A percentile compares a stretch with the other conserved stretches of the same genome.
phyloP scores from a whole-genome alignment of 2,797 vertebrate species.

The Astyanax mexicanus region DNA sequence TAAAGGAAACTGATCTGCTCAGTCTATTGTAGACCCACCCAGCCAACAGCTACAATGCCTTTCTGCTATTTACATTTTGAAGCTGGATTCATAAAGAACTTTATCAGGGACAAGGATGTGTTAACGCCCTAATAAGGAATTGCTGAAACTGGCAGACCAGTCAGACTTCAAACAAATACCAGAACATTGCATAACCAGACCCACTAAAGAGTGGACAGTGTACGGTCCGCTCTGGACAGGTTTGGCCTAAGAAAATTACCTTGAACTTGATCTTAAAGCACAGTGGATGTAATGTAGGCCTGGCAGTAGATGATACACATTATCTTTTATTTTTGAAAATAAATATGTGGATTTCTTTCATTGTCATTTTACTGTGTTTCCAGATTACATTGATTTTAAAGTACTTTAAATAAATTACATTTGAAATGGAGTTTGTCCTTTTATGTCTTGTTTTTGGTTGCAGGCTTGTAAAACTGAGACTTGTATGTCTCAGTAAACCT shows the following conservation, averaged over 20 bases:
- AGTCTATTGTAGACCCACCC: slow-evolving; percentile 24
- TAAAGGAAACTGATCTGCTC: slow-evolving; percentile 34
- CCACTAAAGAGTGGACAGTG: not conserved
- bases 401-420: not conserved
- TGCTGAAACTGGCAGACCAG: not conserved
- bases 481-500: not conserved
- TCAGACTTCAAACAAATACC: slow-evolving; percentile 5
- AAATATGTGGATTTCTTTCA: not conserved
- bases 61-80: not conserved
- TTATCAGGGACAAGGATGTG: slow-evolving; percentile 8
- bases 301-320: not conserved
- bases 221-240: not conserved
- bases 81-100: not conserved
- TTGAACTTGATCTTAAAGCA: not conserved
- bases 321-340: not conserved
- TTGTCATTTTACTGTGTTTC: slow-evolving; percentile 12
- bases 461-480: not conserved
- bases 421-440: not conserved
- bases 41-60: slow-evolving; percentile 23
- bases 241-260: not conserved
- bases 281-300: not conserved
- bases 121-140: slow-evolving; percentile 11
- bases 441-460: not conserved
- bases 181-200: not conserved
- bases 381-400: not conserved